phyloP scores from a whole-genome alignment of 1,140 invertebrate genomes.

The Drosophila malerkotliana region DNA sequence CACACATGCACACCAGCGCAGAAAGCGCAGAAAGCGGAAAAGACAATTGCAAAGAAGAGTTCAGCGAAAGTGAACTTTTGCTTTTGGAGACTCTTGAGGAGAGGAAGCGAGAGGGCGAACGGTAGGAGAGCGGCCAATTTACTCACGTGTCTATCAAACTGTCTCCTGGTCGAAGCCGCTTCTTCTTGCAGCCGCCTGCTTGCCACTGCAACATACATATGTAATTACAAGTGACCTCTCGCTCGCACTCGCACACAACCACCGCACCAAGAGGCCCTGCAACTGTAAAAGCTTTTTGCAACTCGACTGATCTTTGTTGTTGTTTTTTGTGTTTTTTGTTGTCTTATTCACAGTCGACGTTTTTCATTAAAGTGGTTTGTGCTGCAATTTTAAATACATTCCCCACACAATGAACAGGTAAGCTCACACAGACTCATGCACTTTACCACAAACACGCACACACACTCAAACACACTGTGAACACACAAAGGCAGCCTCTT shows the following conservation, averaged over 20 bases:
- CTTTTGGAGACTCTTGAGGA: constrained; percentile 44
- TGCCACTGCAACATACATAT: constrained; percentile 66
- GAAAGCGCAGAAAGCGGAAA: not conserved
- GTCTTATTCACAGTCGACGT: constrained; percentile 60
- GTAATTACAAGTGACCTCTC: constrained; percentile 58
- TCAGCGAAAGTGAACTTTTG: constrained; percentile 78
- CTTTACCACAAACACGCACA: constrained; percentile 6
- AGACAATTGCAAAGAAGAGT: constrained; percentile 20
- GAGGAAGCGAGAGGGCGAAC: constrained; percentile 1
- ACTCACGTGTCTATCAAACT: constrained; percentile 74
- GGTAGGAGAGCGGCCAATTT: constrained; percentile 58
- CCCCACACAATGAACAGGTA: constrained; percentile 77
- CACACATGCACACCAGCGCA: not conserved
- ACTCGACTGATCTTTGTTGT: constrained; percentile 50
- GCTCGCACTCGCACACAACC: constrained; percentile 1
- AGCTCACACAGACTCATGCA: constrained; percentile 46
- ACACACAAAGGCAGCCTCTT: constrained; percentile 42
- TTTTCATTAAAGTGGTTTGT: constrained; percentile 80
- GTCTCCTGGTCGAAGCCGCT: constrained; percentile 35
- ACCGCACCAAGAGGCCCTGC: constrained; percentile 18
- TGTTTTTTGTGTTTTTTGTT: constrained; percentile 41
- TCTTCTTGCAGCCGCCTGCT: constrained; percentile 13
- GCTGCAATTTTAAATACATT: constrained; percentile 76
- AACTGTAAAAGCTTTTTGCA: constrained; percentile 65
- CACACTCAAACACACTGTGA: constrained; percentile 18